Conservation (phyloP, 2,888 invertebrate species). For the Nomada goodeniana region DNA sequence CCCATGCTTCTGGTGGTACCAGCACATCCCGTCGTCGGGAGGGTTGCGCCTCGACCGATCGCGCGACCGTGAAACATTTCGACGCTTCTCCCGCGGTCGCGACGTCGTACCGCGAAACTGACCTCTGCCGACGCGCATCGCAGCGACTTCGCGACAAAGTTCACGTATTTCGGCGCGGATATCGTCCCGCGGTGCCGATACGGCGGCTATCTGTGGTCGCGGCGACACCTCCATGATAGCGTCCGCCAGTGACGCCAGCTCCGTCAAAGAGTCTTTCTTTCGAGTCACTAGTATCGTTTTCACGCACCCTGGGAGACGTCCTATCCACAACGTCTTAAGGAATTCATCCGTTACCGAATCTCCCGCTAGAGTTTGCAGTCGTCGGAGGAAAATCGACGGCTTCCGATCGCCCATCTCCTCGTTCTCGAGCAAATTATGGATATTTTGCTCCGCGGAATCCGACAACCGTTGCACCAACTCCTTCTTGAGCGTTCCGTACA, state of each 20-base stretch:
- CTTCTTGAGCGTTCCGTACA: not conserved
- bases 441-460: not conserved
- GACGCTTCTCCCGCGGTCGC: not conserved
- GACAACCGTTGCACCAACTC: not conserved
- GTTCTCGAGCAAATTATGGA: not conserved
- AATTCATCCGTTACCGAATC: not conserved
- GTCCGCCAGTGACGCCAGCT: not conserved
- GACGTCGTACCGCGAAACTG: not conserved
- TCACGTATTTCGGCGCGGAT: not conserved
- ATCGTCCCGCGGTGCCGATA: not conserved
- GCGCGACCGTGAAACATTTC: not conserved
- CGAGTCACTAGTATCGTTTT: not conserved
- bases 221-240: not conserved
- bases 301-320: not conserved
- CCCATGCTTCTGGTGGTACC: not conserved
- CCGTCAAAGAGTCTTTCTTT: not conserved
- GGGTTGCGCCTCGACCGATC: not conserved
- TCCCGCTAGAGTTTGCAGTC: not conserved
- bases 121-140: not conserved
- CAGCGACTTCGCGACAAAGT: conserved; percentile 4
- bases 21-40: not conserved
- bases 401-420: conserved; percentile 11
- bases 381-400: not conserved
- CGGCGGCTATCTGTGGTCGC: not conserved
- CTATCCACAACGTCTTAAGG: not conserved